Base-by-base conservation (phyloP, 2,888 invertebrate species). In the Chalcosyrphus nemorum region DNA sequence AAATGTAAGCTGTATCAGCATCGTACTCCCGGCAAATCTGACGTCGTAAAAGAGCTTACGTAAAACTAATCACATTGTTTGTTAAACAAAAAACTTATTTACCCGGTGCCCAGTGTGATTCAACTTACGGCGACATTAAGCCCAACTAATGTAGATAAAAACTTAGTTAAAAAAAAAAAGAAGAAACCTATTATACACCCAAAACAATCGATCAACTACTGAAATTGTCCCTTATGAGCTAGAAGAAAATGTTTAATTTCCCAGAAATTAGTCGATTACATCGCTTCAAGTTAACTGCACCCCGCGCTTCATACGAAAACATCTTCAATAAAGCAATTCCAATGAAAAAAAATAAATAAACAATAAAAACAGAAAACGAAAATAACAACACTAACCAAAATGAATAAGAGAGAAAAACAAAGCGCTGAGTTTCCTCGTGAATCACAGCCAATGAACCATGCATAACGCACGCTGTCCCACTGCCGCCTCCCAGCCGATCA, bases 391-490 rank as follows among this genome's bases (percentile, higher is more conserved):
- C 6, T 32, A 56, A 19, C 17, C 17, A 3, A 32, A 32, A 19
- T 32, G 32, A 54, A 32, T 17, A 27, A 72, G 50, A 61, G 9
- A n/a, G 29, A 72, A 61, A 59, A 11, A 7, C 50, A 17, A n/a
- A n/a, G n/a, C n/a, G n/a, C n/a, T n/a, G n/a, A n/a, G 6, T 52
- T 47, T 50, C 35, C 52, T 66, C 52, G 38, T 75, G 75, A 75
- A 57, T 75, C 75, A 75, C 66, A 57, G 41, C 65, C 56, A 57
- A 38, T 57, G 65, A 74, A 65, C 56, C 35, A 50, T 54, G 29
- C 54, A 29, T 15, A 61, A 24, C 38, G 72, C 43, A 43, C 38
- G 56, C 41, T 43, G 38, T 38, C 70, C 24, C 3, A 24, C 47
- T 19, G 21, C 13, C 29, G 13, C 63, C 17, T 32, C 29, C 32